A percentile compares a stretch with the other conserved stretches of the same genome.
phyloP scores from a whole-genome alignment of 2,888 invertebrate species.

The Perizoma flavofasciatum region DNA sequence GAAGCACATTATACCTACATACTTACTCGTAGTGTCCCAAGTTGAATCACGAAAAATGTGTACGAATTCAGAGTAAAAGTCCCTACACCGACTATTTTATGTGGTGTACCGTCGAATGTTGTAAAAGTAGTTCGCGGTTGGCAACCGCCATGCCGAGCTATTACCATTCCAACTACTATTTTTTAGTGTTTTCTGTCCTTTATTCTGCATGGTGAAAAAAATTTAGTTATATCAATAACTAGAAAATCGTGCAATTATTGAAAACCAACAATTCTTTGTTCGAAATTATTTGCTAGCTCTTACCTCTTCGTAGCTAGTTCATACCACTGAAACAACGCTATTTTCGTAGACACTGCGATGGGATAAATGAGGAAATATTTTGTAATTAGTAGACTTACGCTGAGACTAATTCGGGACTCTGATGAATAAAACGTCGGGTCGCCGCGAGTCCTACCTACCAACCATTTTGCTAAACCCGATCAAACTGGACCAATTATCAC shows the following conservation, averaged over 20 bases:
- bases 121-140: constrained; percentile 33
- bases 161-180: constrained; percentile 41
- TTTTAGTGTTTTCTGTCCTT: constrained; percentile 20
- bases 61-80: constrained; percentile 9
- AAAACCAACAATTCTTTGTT: neutral
- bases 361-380: constrained; percentile 56
- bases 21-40: constrained; percentile 21
- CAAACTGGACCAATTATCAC: constrained; percentile 51
- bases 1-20: constrained; percentile 16
- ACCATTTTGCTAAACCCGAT: constrained; percentile 44
- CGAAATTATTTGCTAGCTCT: neutral
- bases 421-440: constrained; percentile 55
- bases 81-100: constrained; percentile 12
- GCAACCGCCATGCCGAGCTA: constrained; percentile 33
- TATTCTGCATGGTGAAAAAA: neutral
- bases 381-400: constrained; percentile 59
- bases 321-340: no score
- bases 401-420: constrained; percentile 50
- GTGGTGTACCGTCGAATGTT: constrained; percentile 22
- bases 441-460: constrained; percentile 37
- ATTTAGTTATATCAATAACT: neutral
- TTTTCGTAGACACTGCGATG: no score
- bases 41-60: constrained; percentile 24
- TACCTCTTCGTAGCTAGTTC: no score
- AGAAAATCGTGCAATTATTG: neutral